Percentiles rank a stretch among this genome's conserved stretches.
Conservation (phyloP, 1,140 invertebrate species). For the Papilio helenus region DNA sequence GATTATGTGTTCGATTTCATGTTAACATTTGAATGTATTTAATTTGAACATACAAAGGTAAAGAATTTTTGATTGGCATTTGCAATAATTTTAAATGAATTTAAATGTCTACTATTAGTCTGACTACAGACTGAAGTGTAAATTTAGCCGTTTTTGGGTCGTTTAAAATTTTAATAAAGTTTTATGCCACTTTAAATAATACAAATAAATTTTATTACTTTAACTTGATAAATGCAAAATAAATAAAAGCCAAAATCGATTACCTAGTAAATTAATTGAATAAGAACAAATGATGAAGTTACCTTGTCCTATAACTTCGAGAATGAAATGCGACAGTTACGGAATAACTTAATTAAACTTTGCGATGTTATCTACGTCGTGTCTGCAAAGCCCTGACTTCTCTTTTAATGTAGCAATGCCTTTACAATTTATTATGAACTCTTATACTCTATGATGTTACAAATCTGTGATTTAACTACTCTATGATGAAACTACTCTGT, state of each 20-base stretch:
- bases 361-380: conserved; percentile 10
- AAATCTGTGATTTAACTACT: neutral
- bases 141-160: no score
- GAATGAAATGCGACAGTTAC: conserved; percentile 16
- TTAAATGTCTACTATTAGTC: neutral
- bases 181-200: no score
- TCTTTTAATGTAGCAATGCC: neutral
- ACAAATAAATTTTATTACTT: no score
- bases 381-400: neutral
- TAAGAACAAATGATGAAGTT: conserved; percentile 22
- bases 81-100: no score
- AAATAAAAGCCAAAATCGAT: neutral
- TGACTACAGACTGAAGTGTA: no score
- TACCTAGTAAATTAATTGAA: conserved; percentile 10
- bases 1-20: neutral
- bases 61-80: neutral
- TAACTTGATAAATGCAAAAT: no score
- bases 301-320: neutral
- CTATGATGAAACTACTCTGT: neutral
- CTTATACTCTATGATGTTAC: neutral
- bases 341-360: conserved; percentile 21
- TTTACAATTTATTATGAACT: conserved; percentile 9
- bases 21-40: neutral
- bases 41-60: neutral
- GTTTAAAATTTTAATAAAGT: no score